Evolutionary conservation across 2,797 vertebrate species (phyloP).

Genomic region (Gastrophryne carolinensis): DNA sequence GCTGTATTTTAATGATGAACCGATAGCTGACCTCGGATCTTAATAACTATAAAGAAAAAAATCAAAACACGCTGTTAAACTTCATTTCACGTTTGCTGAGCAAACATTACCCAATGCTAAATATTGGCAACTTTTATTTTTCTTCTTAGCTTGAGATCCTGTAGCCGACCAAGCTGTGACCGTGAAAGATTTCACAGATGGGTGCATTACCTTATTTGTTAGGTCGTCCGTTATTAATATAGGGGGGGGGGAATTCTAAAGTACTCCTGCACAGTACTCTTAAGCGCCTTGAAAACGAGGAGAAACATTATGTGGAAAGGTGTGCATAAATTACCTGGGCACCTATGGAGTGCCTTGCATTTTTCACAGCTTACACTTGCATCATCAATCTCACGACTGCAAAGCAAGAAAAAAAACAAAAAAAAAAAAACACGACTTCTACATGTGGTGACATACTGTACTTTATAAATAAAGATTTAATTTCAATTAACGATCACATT

Average conservation of each 20-base stretch:
- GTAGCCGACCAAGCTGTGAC: conserved; percentile 61
- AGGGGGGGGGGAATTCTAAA: not conserved
- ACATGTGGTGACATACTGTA: too few species aligned
- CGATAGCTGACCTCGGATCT: conserved; percentile 65
- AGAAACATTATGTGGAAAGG: not conserved
- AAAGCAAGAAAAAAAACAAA: too few species aligned
- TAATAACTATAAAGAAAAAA: conserved; percentile 72
- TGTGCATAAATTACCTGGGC: too few species aligned
- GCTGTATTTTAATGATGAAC: conserved; percentile 50
- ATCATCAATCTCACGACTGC: too few species aligned
- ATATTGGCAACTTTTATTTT: conserved; percentile 65
- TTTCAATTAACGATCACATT: too few species aligned
- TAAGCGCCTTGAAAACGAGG: not conserved
- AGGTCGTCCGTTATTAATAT: conserved; percentile 51
- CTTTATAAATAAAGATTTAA: too few species aligned
- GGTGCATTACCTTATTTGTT: conserved; percentile 61
- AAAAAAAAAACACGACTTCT: too few species aligned
- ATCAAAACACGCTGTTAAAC: conserved; percentile 67
- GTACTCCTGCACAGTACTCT: not conserved
- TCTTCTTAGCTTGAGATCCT: conserved; percentile 71
- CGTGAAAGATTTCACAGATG: conserved; percentile 71
- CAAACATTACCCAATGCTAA: conserved; percentile 69
- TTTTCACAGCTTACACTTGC: too few species aligned
- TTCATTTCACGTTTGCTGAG: conserved; percentile 74
- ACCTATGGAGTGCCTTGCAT: too few species aligned